These are phyloP conservation scores for Xiphias gladius DNA, from an alignment of 2,113 vertebrate genomes.

Conservation along the genomic window DNA sequence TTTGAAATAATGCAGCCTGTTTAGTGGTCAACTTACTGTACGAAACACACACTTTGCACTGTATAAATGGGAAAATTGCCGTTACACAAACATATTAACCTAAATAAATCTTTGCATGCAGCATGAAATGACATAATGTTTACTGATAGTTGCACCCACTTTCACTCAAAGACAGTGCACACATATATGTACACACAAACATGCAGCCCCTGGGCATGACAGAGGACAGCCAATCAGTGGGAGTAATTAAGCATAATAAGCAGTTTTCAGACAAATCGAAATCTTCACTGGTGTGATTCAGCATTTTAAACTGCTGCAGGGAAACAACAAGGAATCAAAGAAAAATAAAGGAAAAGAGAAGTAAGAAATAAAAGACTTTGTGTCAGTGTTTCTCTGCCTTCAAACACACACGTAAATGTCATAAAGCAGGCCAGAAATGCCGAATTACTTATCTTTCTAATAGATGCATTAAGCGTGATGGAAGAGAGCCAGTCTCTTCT, in stretches of 20 bases:
- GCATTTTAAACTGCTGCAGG: slow-evolving; percentile 10
- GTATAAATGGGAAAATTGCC: neutral
- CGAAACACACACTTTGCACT: neutral
- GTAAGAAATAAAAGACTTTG: neutral
- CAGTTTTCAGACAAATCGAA: slow-evolving; percentile 30
- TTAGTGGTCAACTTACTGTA: no score
- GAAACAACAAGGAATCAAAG: neutral
- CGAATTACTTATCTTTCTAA: slow-evolving; percentile 16
- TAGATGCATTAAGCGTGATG: neutral
- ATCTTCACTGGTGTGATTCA: slow-evolving; percentile 23
- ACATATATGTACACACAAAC: neutral
- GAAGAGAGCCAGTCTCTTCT: neutral
- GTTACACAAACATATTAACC: neutral
- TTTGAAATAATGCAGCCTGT: neutral
- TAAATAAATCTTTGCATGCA: neutral
- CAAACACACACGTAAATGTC: neutral
- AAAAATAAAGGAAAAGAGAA: neutral
- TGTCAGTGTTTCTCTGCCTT: neutral
- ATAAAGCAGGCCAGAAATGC: neutral
- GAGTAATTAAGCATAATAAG: slow-evolving; percentile 55
- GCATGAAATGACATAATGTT: neutral
- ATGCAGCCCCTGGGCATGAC: slow-evolving; percentile 15
- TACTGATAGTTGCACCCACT: neutral
- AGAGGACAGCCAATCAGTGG: slow-evolving; percentile 38
- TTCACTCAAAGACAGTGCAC: neutral